These are phyloP conservation scores for Campoplex capitator DNA, from an alignment of 2,888 invertebrate species.

Conservation along the genomic window DNA sequence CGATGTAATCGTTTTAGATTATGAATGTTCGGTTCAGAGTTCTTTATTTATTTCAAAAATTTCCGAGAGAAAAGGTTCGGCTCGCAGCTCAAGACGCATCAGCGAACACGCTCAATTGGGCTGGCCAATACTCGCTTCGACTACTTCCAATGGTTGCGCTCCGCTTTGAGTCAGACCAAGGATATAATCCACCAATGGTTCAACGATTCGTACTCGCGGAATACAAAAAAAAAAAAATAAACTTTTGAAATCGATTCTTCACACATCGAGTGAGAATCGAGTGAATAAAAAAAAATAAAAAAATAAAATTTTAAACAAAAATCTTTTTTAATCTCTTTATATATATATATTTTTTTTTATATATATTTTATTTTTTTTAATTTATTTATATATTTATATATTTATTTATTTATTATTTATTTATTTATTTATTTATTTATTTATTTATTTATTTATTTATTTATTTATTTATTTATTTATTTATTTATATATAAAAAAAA, in stretches of 20 bases:
- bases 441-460: too few species aligned
- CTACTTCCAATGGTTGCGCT: conserved; percentile 39
- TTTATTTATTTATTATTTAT: too few species aligned
- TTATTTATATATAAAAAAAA: too few species aligned
- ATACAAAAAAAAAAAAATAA: background rate
- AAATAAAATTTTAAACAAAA: background rate
- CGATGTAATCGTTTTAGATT: conserved; percentile 2
- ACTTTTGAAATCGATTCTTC: background rate
- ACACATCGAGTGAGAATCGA: background rate
- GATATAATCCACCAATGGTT: conserved; percentile 20
- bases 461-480: too few species aligned
- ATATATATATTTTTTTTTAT: too few species aligned
- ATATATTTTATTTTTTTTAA: too few species aligned
- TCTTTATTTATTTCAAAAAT: conserved; percentile 2
- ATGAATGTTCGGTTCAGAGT: background rate
- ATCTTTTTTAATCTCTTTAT: background rate
- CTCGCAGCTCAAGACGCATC: conserved; percentile 23
- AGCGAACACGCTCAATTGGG: conserved; percentile 12
- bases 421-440: too few species aligned
- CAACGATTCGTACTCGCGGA: background rate
- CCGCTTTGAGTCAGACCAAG: conserved; percentile 25
- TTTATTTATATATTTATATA: too few species aligned
- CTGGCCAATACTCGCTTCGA: conserved; percentile 32
- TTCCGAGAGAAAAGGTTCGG: background rate
- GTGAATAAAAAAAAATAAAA: background rate